Percentiles rank a stretch among this genome's conserved stretches.
Evolutionary conservation across 1,140 invertebrate species (phyloP).

Genomic region (Cydia amplana): DNA sequence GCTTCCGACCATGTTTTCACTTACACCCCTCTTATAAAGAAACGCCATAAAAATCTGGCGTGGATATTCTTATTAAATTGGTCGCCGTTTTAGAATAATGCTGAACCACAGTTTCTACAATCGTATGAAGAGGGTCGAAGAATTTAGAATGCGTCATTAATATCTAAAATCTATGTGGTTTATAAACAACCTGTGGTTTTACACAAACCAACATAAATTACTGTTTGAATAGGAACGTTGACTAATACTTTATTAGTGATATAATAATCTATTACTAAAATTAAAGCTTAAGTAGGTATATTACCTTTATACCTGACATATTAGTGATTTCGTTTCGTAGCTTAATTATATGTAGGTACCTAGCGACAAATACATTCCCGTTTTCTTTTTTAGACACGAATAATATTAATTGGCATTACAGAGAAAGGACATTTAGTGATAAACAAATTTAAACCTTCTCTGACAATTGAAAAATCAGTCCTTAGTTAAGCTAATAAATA

Average conservation of each 20-base stretch:
- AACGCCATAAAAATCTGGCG: conserved; percentile 68
- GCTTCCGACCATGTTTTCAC: conserved; percentile 73
- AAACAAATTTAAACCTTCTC: neutral
- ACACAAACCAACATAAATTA: neutral
- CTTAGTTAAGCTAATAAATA: conserved; percentile 12
- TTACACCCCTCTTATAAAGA: conserved; percentile 68
- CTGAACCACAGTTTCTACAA: neutral
- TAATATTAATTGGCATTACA: no score
- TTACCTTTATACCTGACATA: no score
- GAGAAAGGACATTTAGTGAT: neutral
- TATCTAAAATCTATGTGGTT: neutral
- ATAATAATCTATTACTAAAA: no score
- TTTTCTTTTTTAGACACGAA: no score
- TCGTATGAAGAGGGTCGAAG: neutral
- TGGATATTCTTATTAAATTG: conserved; percentile 67
- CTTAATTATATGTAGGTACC: no score
- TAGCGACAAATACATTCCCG: no score
- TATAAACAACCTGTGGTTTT: neutral
- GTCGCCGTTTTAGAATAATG: conserved; percentile 40
- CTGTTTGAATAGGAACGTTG: neutral
- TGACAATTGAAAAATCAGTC: neutral
- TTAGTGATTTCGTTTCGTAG: no score
- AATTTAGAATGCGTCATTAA: neutral
- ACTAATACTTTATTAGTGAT: no score
- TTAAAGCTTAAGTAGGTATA: no score